A percentile compares a stretch with the other conserved stretches of the same genome.
phyloP scores from a whole-genome alignment of 1,140 invertebrate species.

The Nephila pilipes region DNA sequence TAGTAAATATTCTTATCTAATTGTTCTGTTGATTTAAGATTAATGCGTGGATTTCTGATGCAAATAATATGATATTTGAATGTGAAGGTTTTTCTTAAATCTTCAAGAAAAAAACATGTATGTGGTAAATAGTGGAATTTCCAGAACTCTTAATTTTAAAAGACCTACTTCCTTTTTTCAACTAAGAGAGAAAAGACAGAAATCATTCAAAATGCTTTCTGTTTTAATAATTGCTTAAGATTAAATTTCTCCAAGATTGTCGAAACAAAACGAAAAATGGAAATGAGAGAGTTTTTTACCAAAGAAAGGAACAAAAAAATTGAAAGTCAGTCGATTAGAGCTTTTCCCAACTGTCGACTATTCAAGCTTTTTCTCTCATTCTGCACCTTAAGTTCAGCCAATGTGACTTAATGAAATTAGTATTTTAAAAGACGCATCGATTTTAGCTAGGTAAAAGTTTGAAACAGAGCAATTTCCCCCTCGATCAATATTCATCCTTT shows the following conservation, averaged over 20 bases:
- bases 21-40: too few species aligned
- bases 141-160: background rate
- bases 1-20: too few species aligned
- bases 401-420: slow-evolving; percentile 23
- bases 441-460: background rate
- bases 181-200: background rate
- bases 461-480: background rate
- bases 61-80: too few species aligned
- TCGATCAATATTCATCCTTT: background rate
- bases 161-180: background rate
- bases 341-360: background rate
- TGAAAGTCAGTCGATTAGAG: background rate
- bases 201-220: background rate
- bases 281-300: background rate
- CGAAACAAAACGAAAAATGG: background rate
- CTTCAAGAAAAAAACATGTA: too few species aligned
- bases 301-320: background rate
- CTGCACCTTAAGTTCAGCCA: background rate
- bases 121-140: background rate
- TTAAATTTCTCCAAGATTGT: background rate
- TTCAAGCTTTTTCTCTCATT: background rate
- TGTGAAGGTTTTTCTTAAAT: too few species aligned
- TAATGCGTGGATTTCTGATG: too few species aligned
- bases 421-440: slow-evolving; percentile 32
- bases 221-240: background rate